Percentiles rank a stretch among this genome's conserved stretches.
These are phyloP conservation scores for Drosophila bocki DNA, from an alignment of 1,140 invertebrate genomes.

Conservation along the genomic window DNA sequence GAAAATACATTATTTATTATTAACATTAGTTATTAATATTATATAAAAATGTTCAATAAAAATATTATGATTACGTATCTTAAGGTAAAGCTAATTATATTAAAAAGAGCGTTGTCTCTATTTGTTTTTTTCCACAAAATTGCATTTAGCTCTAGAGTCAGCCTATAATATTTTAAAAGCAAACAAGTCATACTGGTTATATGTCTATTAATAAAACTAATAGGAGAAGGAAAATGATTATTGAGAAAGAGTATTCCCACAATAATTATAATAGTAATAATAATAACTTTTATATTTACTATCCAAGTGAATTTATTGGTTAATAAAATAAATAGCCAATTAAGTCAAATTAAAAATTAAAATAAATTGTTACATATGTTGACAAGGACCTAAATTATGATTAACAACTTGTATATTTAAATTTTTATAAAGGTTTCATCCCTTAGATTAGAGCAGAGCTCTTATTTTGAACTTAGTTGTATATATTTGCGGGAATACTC, in stretches of 20 bases:
- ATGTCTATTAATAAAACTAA: too few relatives aligned
- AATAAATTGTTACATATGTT: background rate
- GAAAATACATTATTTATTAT: background rate
- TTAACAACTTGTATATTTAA: too few relatives aligned
- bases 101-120: too few relatives aligned
- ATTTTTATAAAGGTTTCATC: background rate
- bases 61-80: background rate
- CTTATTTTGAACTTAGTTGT: background rate
- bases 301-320: background rate
- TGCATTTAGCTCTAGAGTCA: too few relatives aligned
- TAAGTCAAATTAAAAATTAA: background rate
- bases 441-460: background rate
- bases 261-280: too few relatives aligned
- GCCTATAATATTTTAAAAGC: too few relatives aligned
- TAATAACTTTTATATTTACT: background rate
- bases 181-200: too few relatives aligned
- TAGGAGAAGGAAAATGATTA: too few relatives aligned
- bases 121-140: too few relatives aligned
- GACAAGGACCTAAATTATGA: background rate
- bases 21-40: background rate
- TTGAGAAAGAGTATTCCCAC: too few relatives aligned
- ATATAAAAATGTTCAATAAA: too few relatives aligned
- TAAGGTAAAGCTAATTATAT: background rate
- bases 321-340: background rate
- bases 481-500: background rate